Evolutionary conservation across 2,113 vertebrate genomes (phyloP).

Genomic region (Acrocephalus arundinaceus): DNA sequence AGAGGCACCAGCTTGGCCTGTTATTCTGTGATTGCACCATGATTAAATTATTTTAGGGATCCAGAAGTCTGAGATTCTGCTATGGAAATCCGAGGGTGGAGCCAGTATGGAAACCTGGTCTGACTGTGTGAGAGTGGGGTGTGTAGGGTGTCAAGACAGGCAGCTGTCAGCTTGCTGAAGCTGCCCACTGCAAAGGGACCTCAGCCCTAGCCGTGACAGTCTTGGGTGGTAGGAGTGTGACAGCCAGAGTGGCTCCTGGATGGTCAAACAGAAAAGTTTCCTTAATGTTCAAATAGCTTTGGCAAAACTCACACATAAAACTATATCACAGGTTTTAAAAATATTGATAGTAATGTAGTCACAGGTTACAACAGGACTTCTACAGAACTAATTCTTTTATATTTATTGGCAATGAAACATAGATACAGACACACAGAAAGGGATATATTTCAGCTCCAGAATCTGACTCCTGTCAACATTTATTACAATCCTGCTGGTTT

Average conservation of each 20-base stretch:
- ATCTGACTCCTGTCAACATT: background rate
- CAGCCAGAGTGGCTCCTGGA: background rate
- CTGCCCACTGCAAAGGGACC: background rate
- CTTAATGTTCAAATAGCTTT: background rate
- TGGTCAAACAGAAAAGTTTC: background rate
- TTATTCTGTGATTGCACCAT: background rate
- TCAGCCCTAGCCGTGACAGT: background rate
- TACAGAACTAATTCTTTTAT: background rate
- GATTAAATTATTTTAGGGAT: background rate
- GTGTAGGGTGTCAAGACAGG: background rate
- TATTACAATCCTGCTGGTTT: background rate
- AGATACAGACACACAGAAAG: background rate
- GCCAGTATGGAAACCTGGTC: background rate
- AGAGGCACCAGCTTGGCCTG: background rate
- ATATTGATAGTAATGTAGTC: background rate
- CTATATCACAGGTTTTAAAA: background rate
- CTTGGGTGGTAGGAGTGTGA: background rate
- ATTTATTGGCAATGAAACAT: background rate
- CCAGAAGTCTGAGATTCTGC: background rate
- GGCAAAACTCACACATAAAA: background rate
- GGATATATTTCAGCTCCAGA: background rate
- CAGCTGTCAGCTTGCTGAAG: background rate
- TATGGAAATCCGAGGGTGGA: background rate
- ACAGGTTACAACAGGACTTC: background rate
- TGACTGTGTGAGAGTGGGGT: background rate